Percentiles rank a stretch among this genome's conserved stretches.
These are phyloP conservation scores for Tenrec ecaudatus DNA, from an alignment of 2,113 vertebrate genomes.

Conservation along the genomic window DNA sequence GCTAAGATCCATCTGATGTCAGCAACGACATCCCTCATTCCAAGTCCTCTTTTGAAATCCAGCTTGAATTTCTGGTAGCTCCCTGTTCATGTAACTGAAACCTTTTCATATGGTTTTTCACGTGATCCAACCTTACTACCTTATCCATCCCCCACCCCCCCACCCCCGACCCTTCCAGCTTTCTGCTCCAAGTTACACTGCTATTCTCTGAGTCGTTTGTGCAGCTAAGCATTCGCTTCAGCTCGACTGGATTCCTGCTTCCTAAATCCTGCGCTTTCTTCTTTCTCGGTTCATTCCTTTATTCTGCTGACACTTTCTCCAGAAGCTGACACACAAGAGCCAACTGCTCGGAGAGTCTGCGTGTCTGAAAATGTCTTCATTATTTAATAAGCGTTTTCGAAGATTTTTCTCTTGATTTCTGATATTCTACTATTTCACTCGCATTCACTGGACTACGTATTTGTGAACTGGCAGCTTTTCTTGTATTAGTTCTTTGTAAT, in stretches of 20 bases:
- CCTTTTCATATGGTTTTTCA: neutral
- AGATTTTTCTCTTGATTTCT: neutral
- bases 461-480: neutral
- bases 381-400: neutral
- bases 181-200: neutral
- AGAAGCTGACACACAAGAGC: neutral
- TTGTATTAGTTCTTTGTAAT: neutral
- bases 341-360: neutral
- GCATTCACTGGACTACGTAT: neutral
- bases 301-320: neutral
- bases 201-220: no score
- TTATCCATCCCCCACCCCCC: neutral
- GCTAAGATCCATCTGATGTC: no score
- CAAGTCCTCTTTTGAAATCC: no score
- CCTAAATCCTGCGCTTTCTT: no score
- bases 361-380: neutral
- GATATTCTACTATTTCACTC: neutral
- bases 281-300: neutral
- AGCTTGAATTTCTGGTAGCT: no score
- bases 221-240: neutral
- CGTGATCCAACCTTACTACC: neutral
- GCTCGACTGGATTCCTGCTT: neutral
- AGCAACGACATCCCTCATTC: no score
- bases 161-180: neutral
- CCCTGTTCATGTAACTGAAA: no score